Base-by-base conservation (phyloP, 2,888 invertebrate species). In the Aphrophora alni region DNA sequence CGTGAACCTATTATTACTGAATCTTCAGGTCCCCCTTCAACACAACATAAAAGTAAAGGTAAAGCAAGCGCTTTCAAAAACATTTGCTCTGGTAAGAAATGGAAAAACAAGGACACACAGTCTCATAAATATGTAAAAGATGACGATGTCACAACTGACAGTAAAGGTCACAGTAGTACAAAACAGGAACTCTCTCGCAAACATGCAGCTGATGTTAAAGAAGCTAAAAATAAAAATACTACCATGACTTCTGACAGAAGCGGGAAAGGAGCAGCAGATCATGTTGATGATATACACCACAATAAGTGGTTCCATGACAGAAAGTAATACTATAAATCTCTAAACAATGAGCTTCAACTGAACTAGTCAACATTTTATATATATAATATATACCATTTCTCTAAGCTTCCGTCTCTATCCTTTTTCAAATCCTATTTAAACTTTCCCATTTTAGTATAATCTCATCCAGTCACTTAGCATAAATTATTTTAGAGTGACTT, bases 81-180 rank as follows among this genome's bases (percentile, higher is more conserved):
- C 38, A 79, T 79, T 14, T 79, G 78, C 38, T 68, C 78, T 14
- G 78, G 78, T 68, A 79, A 79, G 68, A 79, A 79, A 74, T 79
- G 78, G 78, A 79, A 79, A 26, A 79, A 44, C n/a, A 74, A 38
- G 51, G 74, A 79, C 24, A 79, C 38, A 8, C 78, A 74, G 21
- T 51, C 59, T n/a, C 51, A 79, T 21, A 74, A 79, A 69, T 38
- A 79, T 24, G 25, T 25, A 38, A 79, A 74, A 59, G 74, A 74
- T 25, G 73, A 79, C 38, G 78, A 79, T 59, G 44, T 26, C 10
- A n/a, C 59, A 28, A 28, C 78, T 2, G 73, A 79, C 4, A 25
- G 24, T 68, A 79, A 68, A 79, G 59, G 26, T 28, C 71, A 59
- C 21, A 21, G 21, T 21, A 21, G 14, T 59, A 21, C 21, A 8